Evolutionary conservation across 1,140 invertebrate genomes (phyloP).

Genomic region (Neodiprion virginianus): DNA sequence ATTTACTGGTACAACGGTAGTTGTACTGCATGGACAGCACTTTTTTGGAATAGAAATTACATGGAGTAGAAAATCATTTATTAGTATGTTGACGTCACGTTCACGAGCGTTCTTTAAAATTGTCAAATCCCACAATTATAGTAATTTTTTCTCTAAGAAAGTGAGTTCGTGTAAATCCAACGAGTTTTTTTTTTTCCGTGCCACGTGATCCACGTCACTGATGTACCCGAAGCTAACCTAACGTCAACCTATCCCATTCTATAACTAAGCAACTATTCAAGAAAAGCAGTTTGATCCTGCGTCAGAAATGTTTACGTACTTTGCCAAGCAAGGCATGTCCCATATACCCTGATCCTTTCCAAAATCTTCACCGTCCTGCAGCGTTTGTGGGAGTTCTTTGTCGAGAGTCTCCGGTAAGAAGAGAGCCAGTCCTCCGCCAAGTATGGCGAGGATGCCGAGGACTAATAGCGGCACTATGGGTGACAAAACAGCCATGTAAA

Average conservation of each 20-base stretch:
- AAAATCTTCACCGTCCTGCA: slow-evolving; percentile 85
- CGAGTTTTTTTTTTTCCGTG: too few species aligned
- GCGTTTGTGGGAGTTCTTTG: slow-evolving; percentile 81
- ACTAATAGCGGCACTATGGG: slow-evolving; percentile 75
- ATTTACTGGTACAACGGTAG: too few species aligned
- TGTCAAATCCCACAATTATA: too few species aligned
- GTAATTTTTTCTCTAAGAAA: too few species aligned
- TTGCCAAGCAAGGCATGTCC: slow-evolving; percentile 77
- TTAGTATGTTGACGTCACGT: too few species aligned
- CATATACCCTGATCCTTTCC: slow-evolving; percentile 79
- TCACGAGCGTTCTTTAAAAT: too few species aligned
- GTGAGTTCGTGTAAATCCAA: too few species aligned
- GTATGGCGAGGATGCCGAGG: slow-evolving; percentile 74
- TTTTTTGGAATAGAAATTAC: too few species aligned
- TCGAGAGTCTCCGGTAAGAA: slow-evolving; percentile 85
- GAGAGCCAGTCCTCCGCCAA: slow-evolving; percentile 75
- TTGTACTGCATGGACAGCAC: too few species aligned
- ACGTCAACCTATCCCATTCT: not conserved
- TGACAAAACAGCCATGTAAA: slow-evolving; percentile 77
- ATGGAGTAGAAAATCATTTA: too few species aligned
- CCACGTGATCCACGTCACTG: too few species aligned
- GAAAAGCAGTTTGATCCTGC: not conserved
- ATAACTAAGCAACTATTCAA: not conserved
- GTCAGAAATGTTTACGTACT: slow-evolving; percentile 52
- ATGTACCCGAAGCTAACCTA: too few species aligned